These are phyloP conservation scores for Pithys albifrons DNA, from an alignment of 2,113 vertebrate species.

Conservation along the genomic window DNA sequence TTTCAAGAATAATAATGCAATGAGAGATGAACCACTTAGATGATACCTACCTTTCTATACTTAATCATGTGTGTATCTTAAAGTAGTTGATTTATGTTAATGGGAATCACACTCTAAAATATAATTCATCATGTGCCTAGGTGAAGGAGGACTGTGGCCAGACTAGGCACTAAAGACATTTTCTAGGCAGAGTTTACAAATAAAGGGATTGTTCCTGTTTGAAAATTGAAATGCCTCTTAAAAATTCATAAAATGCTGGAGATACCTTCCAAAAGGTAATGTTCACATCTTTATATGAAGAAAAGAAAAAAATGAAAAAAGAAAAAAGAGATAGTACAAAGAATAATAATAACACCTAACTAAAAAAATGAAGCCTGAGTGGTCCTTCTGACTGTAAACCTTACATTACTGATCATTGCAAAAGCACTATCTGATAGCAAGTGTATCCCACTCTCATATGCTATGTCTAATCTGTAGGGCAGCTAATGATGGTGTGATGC, in stretches of 20 bases:
- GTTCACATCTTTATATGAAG: not conserved
- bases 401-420: not conserved
- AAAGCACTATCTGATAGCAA: not conserved
- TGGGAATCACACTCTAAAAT: not conserved
- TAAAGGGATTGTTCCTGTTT: not conserved
- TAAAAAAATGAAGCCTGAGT: not conserved
- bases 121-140: not conserved
- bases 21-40: not conserved
- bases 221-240: not conserved
- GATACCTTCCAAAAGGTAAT: not conserved
- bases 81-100: not conserved
- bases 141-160: not conserved
- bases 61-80: not conserved
- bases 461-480: not conserved
- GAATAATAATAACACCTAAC: not conserved
- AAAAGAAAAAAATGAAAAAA: too few species aligned
- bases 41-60: not conserved
- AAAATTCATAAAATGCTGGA: not conserved
- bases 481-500: not conserved
- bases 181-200: not conserved
- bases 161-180: not conserved
- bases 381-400: not conserved
- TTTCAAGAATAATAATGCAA: not conserved
- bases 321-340: not conserved
- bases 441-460: not conserved